Evolutionary conservation across 2,888 invertebrate species (phyloP).

Genomic region (Folsomia candida): DNA sequence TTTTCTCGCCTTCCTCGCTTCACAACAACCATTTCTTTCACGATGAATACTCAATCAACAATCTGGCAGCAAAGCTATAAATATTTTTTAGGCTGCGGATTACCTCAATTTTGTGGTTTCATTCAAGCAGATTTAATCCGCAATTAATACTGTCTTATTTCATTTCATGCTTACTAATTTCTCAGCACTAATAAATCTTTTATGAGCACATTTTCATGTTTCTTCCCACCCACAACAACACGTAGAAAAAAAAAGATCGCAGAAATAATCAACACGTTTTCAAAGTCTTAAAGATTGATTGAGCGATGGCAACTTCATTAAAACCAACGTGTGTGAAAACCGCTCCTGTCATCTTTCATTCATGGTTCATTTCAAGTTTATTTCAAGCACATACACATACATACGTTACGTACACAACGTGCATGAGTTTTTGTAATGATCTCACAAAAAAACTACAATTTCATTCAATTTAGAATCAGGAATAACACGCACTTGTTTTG

Average conservation of each 20-base stretch:
- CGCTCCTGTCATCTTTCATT: background rate
- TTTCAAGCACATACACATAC: no score
- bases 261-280: background rate
- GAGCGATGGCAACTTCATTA: background rate
- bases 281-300: background rate
- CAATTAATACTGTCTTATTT: constrained; percentile 6
- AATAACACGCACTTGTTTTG: no score
- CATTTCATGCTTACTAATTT: constrained; percentile 4
- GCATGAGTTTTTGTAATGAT: no score
- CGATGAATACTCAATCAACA: background rate
- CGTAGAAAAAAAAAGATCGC: no score
- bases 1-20: background rate
- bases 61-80: background rate
- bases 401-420: no score
- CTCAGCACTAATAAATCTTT: background rate
- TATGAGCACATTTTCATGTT: background rate
- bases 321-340: background rate
- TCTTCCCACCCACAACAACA: no score
- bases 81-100: no score
- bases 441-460: no score
- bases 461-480: no score
- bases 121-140: background rate
- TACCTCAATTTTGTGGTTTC: background rate
- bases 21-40: background rate
- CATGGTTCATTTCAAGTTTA: background rate